A percentile compares a stretch with the other conserved stretches of the same genome.
Conservation (phyloP, 2,888 invertebrate genomes). For the Lepidocyrtoides sp. region DNA sequence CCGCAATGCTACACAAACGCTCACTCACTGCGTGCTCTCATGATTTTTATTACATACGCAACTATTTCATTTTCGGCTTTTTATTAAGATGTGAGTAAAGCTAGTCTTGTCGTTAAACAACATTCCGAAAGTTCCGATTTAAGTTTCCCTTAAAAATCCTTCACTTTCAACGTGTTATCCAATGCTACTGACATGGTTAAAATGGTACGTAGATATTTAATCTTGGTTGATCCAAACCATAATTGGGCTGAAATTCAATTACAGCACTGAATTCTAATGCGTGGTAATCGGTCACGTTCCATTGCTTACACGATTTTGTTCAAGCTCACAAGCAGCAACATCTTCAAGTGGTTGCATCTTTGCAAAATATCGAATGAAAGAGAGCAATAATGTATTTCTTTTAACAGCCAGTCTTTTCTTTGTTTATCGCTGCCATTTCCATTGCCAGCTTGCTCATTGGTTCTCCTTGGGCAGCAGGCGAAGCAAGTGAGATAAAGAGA, state of each 20-base stretch:
- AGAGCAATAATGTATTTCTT: not conserved
- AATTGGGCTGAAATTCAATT: constrained; percentile 21
- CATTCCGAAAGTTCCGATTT: too few relatives aligned
- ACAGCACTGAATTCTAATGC: constrained; percentile 8
- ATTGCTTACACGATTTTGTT: not conserved
- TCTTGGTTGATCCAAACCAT: constrained; percentile 30
- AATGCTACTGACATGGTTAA: too few relatives aligned
- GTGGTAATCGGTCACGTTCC: constrained; percentile 19
- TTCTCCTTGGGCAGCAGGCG: not conserved
- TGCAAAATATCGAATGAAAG: not conserved
- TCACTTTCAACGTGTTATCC: too few relatives aligned
- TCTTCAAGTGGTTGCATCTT: not conserved
- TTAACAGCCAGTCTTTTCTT: not conserved
- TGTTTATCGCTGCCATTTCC: not conserved
- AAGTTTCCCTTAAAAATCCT: too few relatives aligned
- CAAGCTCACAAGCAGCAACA: not conserved
- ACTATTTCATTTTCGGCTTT: too few relatives aligned
- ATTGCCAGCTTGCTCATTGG: not conserved
- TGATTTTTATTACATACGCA: too few relatives aligned
- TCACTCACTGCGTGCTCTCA: too few relatives aligned
- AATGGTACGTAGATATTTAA: constrained; percentile 3
- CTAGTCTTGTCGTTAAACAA: not conserved
- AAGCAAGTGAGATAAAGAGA: too few relatives aligned
- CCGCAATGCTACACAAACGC: too few relatives aligned
- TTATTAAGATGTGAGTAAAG: not conserved